A percentile compares a stretch with the other conserved stretches of the same genome.
Evolutionary conservation across 2,113 vertebrate species (phyloP).

Genomic region (Lagopus leucura): DNA sequence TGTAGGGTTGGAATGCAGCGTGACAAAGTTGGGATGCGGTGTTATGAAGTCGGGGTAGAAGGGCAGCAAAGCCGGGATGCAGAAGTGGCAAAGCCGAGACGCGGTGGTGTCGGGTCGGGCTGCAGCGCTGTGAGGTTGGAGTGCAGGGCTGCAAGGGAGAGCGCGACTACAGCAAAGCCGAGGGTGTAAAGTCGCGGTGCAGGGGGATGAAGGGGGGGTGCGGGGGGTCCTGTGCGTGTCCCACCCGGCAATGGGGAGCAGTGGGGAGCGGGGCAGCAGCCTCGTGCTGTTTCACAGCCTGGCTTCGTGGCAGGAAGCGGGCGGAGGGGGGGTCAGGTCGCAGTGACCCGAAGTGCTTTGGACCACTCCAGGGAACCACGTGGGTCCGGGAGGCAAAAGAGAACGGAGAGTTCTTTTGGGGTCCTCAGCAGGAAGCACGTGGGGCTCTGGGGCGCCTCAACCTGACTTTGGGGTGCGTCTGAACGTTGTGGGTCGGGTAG

Average conservation of each 20-base stretch:
- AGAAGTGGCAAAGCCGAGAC: not conserved
- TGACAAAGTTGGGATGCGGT: no score
- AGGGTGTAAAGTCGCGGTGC: not conserved
- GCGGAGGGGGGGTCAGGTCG: not conserved
- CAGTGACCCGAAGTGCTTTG: not conserved
- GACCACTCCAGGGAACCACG: not conserved
- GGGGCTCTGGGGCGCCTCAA: rapidly evolving
- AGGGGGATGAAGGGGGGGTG: not conserved
- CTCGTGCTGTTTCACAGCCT: not conserved
- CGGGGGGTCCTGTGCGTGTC: not conserved
- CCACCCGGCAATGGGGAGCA: not conserved
- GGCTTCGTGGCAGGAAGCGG: conserved; percentile 66
- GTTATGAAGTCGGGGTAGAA: not conserved
- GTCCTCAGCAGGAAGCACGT: rapidly evolving
- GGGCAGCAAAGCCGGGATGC: not conserved
- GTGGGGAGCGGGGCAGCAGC: not conserved
- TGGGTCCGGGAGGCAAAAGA: rapidly evolving
- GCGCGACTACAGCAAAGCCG: no score
- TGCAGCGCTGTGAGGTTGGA: not conserved
- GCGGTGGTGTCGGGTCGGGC: no score
- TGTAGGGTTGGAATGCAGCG: no score
- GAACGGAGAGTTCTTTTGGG: not conserved
- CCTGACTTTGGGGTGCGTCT: not conserved
- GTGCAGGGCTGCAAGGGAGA: not conserved
- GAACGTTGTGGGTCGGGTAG: not conserved